Evolutionary conservation across 1,140 invertebrate genomes (phyloP), one percentile per base, ranked within the genome.

Genomic region (Helicorthomorpha holstii): DNA sequence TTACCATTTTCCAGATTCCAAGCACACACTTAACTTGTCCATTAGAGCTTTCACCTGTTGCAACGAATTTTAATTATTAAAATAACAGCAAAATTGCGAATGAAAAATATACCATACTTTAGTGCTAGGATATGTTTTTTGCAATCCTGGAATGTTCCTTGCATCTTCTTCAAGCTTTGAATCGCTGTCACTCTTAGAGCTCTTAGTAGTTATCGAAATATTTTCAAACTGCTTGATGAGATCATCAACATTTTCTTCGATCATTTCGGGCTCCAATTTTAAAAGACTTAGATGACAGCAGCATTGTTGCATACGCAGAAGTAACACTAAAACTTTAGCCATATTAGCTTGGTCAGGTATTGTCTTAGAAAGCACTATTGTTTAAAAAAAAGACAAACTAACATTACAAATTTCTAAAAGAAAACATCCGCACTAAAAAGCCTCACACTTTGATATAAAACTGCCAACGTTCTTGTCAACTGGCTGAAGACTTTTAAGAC

Each of bases 261-360:
- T 16, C 29, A 34, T 34, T 16, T 34, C 29, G 16, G n/a, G n/a
- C n/a, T 34, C 29, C 29, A 34, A 34, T 34, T 34, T 43, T 22
- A 52, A 22, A 0, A 95, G 72, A 10, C 77, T 78, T 0, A 88
- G 81, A 72, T 94, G 88, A 61, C 84, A 85, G 65, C 89, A 92
- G 48, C 88, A 79, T 64, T 94, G 91, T 3, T 89, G 71, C 47
- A 94, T 65, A 21, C 90, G 70, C n/a, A 93, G 63, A 14, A 94
- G 61, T 1, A 91, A 67, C 0, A 88, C 80, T 51, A 94, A 69
- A 61, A 93, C 83, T 61, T 60, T 53, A 29, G 29, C 29, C 29
- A 34, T 34, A 34, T 34, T 34, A 16, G 29, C 29, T 7, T 34
- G 7, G 29, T 7, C 29, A 34, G 7, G 7, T 7, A 34, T 34